Evolutionary conservation across 2,797 vertebrate genomes (phyloP).

Genomic region (Xerus rutilus): DNA sequence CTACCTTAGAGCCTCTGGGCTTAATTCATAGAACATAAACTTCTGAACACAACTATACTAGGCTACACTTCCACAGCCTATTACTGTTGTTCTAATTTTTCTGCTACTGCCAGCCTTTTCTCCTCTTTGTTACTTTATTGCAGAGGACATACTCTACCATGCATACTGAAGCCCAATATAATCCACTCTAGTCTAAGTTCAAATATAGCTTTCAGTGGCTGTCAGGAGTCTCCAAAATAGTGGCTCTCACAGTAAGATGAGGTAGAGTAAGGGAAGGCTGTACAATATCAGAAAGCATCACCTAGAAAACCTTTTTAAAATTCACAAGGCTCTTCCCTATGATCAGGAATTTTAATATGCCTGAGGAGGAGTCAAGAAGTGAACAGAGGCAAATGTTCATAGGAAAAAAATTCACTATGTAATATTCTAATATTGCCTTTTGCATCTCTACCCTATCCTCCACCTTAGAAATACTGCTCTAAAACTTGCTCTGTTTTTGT

Average conservation of each 20-base stretch:
- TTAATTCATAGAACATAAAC: not conserved
- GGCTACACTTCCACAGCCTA: not conserved
- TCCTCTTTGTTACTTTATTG: not conserved
- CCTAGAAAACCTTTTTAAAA: slow-evolving; percentile 21
- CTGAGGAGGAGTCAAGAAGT: not conserved
- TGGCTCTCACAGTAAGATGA: not conserved
- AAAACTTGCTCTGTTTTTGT: not conserved
- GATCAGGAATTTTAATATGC: slow-evolving; percentile 1
- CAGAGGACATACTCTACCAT: not conserved
- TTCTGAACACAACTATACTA: not conserved
- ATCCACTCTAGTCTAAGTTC: not conserved
- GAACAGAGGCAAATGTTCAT: not conserved
- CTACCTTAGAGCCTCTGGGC: not conserved
- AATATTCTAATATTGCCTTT: not conserved
- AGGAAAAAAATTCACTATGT: not conserved
- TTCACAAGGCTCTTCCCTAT: not conserved
- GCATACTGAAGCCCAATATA: not conserved
- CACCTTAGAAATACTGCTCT: slow-evolving; percentile 15
- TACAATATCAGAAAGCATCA: not conserved
- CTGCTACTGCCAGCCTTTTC: not conserved
- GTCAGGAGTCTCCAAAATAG: not conserved
- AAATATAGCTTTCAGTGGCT: not conserved
- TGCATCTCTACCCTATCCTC: not conserved
- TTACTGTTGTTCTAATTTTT: not conserved
- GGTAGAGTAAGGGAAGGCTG: not conserved